Conservation (phyloP, 37 sponge, comb jelly and placozoan species). For the Spongilla lacustris region DNA sequence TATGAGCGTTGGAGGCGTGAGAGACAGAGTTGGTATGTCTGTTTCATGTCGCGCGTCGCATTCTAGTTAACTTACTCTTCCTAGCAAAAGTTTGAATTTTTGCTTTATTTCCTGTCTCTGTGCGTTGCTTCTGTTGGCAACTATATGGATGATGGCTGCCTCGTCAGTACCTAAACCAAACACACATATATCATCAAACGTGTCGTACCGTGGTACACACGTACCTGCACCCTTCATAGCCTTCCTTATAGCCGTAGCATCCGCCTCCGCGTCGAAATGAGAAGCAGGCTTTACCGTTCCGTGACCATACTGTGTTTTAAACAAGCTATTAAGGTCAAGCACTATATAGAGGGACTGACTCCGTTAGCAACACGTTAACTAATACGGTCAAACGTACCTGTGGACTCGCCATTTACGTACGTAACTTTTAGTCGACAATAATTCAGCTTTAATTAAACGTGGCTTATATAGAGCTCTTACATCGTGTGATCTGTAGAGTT, state of each 20-base stretch:
- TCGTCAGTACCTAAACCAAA: slow-evolving; percentile 97
- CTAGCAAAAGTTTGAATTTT: slow-evolving; percentile 90
- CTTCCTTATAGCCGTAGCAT: background rate
- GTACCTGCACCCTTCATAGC: background rate
- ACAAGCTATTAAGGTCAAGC: background rate
- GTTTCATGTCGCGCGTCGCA: no score
- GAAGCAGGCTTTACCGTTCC: background rate
- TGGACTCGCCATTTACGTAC: background rate
- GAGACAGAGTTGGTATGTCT: no score
- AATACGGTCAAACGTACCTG: background rate
- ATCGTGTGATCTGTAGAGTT: no score
- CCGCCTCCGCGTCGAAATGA: background rate
- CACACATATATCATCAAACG: no score
- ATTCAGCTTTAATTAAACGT: no score
- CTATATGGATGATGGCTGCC: slow-evolving; percentile 82
- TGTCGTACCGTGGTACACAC: no score
- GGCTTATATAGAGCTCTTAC: no score
- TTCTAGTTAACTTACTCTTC: slow-evolving; percentile 61
- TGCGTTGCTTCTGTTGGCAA: slow-evolving; percentile 71
- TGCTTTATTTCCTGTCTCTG: slow-evolving; percentile 81
- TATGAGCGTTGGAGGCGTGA: no score
- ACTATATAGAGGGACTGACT: no score
- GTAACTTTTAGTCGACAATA: no score
- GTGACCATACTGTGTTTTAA: background rate
- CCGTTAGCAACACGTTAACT: background rate